Evolutionary conservation across 1,140 invertebrate genomes (phyloP), one percentile per base, ranked within the genome.

Genomic region (Drosophila kohkoa): DNA sequence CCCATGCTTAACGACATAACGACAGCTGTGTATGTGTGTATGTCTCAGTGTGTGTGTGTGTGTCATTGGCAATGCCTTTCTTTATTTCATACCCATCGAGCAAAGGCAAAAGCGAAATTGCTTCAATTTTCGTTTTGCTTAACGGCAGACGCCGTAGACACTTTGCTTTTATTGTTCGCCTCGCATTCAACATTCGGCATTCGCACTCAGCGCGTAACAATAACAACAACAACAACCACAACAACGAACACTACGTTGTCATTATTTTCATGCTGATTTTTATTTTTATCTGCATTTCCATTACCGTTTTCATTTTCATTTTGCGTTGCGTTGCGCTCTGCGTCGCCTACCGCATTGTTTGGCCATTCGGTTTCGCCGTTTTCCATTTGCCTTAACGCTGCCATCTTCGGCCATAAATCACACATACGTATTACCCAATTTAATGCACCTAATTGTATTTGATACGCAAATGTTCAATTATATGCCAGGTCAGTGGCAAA

Each of bases 211-310:
- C 20, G 3, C 20, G 20, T 25, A 25, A 25, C 20, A 25, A 25
- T 25, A 25, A 25, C 20, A 59, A 5, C n/a, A 49, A 20, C 59
- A 55, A 1, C 5, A 15, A 45, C 45, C 52, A 35, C 60, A 55
- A 67, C 64, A 81, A 77, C 20, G 20, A 25, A 25, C 74, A 71
- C 64, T 70, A 72, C 70, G 78, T 77, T 85, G 85, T 85, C 85
- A 89, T 89, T 89, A 89, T 89, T 89, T 79, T 81, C 81, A 89
- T 89, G 85, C 78, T 89, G 85, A 89, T 89, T 89, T 89, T 89
- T 89, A 89, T 89, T 89, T 87, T 89, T 89, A 89, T 89, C 81
- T 90, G 81, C 86, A 77, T 81, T 85, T 81, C 85, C 85, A 88
- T 85, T 88, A 88, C 78, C 85, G 80, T 88, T 88, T 89, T 79